phyloP scores from a whole-genome alignment of 1,140 invertebrate species.

The Lepidurus packardi region DNA sequence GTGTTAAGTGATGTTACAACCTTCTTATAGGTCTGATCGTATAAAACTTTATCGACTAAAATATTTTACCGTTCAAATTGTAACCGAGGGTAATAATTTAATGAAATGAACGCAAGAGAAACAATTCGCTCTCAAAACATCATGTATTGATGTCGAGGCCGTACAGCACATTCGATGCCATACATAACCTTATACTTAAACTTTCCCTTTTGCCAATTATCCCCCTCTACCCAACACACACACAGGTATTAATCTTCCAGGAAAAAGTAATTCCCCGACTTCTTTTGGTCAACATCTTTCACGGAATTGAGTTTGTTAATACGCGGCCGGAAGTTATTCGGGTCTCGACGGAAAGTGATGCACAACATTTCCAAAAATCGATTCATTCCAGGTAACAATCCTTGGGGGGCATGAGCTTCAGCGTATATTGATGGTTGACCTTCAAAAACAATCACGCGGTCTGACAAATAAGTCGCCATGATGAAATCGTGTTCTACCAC shows the following conservation, averaged over 20 bases:
- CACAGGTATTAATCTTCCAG: constrained; percentile 70
- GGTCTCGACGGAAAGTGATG: constrained; percentile 97
- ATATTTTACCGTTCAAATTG: no score
- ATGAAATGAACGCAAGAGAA: neutral
- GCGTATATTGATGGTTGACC: constrained; percentile 83
- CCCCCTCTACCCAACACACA: neutral
- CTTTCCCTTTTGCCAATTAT: neutral
- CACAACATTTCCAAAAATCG: constrained; percentile 91
- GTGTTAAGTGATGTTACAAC: no score
- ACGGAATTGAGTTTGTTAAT: constrained; percentile 97
- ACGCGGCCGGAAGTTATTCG: constrained; percentile 95
- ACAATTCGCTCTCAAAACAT: constrained; percentile 1
- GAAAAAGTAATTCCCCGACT: constrained; percentile 97
- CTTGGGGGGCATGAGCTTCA: constrained; percentile 85
- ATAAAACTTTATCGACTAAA: no score
- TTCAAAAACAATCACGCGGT: constrained; percentile 98
- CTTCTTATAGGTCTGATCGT: no score
- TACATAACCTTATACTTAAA: neutral
- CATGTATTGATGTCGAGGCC: constrained; percentile 16
- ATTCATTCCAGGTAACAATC: constrained; percentile 95
- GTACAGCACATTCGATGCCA: neutral
- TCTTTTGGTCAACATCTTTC: constrained; percentile 97
- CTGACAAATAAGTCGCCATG: constrained; percentile 98
- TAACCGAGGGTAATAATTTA: no score
- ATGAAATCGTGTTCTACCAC: constrained; percentile 99